These are phyloP conservation scores for Ptiloglossa arizonensis DNA, from an alignment of 1,140 invertebrate genomes.

Conservation along the genomic window DNA sequence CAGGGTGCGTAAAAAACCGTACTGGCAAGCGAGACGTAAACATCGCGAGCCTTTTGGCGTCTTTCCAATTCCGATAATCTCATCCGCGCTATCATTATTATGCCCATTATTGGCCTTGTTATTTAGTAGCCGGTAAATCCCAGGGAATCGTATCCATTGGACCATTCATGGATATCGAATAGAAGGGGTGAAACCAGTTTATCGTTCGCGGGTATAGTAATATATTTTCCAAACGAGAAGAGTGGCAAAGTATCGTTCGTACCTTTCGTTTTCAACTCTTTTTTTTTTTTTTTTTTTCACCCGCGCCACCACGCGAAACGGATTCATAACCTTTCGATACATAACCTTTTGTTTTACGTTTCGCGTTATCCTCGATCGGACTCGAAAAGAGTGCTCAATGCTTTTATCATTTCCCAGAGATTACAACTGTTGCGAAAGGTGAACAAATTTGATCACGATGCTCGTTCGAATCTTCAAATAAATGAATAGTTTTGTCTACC, in stretches of 20 bases:
- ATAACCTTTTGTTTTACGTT: neutral
- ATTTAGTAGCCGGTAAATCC: slow-evolving; percentile 75
- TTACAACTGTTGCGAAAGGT: too few species aligned
- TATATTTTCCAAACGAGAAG: slow-evolving; percentile 31
- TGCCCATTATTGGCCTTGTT: slow-evolving; percentile 75
- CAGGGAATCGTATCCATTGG: slow-evolving; percentile 62
- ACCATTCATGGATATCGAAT: slow-evolving; percentile 35
- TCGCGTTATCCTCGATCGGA: neutral
- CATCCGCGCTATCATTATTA: slow-evolving; percentile 74
- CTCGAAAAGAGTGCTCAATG: neutral
- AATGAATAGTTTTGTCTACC: too few species aligned
- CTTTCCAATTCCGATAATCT: slow-evolving; percentile 79
- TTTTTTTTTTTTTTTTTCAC: too few species aligned
- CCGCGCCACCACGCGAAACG: rapidly evolving
- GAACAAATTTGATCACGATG: too few species aligned
- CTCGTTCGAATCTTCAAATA: too few species aligned
- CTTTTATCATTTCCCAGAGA: too few species aligned
- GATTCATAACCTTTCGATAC: neutral
- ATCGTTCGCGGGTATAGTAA: slow-evolving; percentile 30
- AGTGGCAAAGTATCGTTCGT: neutral
- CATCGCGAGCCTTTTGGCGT: slow-evolving; percentile 66
- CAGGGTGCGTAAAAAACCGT: neutral
- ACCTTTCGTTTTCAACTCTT: neutral
- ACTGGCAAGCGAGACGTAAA: neutral
- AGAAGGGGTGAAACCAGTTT: slow-evolving; percentile 18